Evolutionary conservation across 2,113 vertebrate species (phyloP).

Genomic region (Brienomyrus brachyistius): DNA sequence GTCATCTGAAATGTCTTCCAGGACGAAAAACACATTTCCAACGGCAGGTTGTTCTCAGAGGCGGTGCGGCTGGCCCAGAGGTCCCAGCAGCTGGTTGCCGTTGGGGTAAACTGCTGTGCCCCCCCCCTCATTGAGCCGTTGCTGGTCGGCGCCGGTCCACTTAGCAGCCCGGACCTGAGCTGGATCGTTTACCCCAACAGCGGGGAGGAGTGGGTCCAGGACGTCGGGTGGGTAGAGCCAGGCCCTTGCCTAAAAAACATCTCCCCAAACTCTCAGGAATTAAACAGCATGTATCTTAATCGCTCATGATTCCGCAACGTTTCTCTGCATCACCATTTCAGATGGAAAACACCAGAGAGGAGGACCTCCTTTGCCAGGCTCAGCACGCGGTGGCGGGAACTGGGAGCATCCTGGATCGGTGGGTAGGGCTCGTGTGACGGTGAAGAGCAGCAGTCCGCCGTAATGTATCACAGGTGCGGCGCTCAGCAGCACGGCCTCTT

Average conservation of each 20-base stretch:
- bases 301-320: not conserved
- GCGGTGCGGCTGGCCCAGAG: conserved; percentile 46
- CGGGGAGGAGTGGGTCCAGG: conserved; percentile 58
- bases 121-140: conserved; percentile 56
- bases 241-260: not conserved
- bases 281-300: not conserved
- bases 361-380: conserved; percentile 32
- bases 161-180: conserved; percentile 38
- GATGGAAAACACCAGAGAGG: conserved; percentile 46
- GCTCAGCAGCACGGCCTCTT: not conserved
- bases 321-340: conserved; percentile 23
- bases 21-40: conserved; percentile 54
- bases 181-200: conserved; percentile 75
- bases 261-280: not conserved
- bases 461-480: not conserved
- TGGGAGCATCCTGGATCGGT: conserved; percentile 66
- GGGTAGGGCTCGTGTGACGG: not conserved
- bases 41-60: conserved; percentile 55
- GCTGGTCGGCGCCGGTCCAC: conserved; percentile 46
- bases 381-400: conserved; percentile 53
- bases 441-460: not conserved
- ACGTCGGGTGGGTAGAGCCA: conserved; percentile 47
- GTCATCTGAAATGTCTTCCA: conserved; percentile 22
- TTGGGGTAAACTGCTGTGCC: conserved; percentile 68
- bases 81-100: conserved; percentile 57